Base-by-base conservation (phyloP, 2,113 vertebrate genomes). In the Suncus etruscus region DNA sequence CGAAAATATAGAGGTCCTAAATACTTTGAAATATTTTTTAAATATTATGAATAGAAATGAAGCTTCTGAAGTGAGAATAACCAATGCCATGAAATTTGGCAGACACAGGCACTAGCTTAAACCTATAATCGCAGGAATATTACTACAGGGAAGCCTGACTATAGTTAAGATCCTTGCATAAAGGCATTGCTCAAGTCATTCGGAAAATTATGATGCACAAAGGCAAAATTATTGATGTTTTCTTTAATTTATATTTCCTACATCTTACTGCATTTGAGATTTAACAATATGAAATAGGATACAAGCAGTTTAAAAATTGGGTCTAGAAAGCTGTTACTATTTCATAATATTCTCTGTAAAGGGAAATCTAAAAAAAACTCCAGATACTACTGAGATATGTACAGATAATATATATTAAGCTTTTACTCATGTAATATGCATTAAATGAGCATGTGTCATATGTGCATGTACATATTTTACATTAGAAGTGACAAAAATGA, bases 41-140 rank as follows among this genome's bases (percentile, higher is more conserved):
- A 31, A 75, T 74, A 3, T 66, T 48, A 50, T 76, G 31, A 75
- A 90, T 12, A 83, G 70, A 76, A 90, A 47, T 76, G 51, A 83
- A 75, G 16, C 3, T 25, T n/a, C 18, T 45, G 47, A 45, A 66
- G 18, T 73, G 29, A 76, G 47, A 54, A 83, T 74, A 83, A 83
- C 25, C 31, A 90, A 65, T 68, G n/a, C 29, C 39, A 47, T 70
- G 39, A 68, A 31, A 76, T 58, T n/a, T 68, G n/a, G 27, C 10
- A 76, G 79, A n/a, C 31, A 83, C 54, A 82, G 39, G 66, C 18
- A 72, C 7, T 80, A 32, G 70, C 47, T 68, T 82, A 24, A 29
- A 65, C 25, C 16, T 16, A 20, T 22, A n/a, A 68, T 31, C 47
- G 54, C 61, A 90, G 31, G 73, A 45, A 12, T 54, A 25, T 68